Base-by-base conservation (phyloP, 1,140 invertebrate species). In the Procambarus virginalis region DNA sequence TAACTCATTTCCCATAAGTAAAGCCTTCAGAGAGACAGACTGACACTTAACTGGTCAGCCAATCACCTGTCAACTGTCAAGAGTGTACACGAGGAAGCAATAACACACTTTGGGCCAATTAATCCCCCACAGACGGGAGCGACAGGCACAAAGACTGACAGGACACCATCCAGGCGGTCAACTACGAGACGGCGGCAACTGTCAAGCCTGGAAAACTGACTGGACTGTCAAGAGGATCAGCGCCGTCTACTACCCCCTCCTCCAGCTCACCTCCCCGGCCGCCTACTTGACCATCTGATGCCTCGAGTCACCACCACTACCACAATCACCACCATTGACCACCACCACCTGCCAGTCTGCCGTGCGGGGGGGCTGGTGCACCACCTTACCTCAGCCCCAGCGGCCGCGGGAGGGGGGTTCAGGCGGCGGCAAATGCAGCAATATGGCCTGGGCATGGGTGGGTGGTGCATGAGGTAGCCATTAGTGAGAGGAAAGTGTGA, bases 401-500 rank as follows among this genome's bases (percentile, higher is more conserved):
- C 68, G 14, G 6, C 82, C 68, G 5, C 51, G 2, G 4, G 51
- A n/a, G 51, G 34, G 1, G 0, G 34, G 4, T 9, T 46, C 12
- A 22, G 64, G 14, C 49, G 8, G 46, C 17, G 77, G 46, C 14
- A 78, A 78, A 78, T 78, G 48, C 12, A 51, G 12, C 78, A 80
- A 80, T 80, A 80, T 80, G 78, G 77, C 51, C 49, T 4, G 77
- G 77, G 77, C 46, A 49, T 10, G 77, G 22, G 49, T 55, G 5
- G 49, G 20, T 22, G 55, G 17, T 55, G 49, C 17, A 80, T 46
- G 34, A 8, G 82, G 82, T 60, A 49, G 68, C 68, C n/a, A 73
- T 84, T 84, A 84, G 64, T 73, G 3, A 68, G 55, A 68, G 82
- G 20, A 70, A 84, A 68, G 82, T 68, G 68, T 49, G 46, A 64